Base-by-base conservation (phyloP, 1,140 invertebrate genomes). In the Drosophila melanica region DNA sequence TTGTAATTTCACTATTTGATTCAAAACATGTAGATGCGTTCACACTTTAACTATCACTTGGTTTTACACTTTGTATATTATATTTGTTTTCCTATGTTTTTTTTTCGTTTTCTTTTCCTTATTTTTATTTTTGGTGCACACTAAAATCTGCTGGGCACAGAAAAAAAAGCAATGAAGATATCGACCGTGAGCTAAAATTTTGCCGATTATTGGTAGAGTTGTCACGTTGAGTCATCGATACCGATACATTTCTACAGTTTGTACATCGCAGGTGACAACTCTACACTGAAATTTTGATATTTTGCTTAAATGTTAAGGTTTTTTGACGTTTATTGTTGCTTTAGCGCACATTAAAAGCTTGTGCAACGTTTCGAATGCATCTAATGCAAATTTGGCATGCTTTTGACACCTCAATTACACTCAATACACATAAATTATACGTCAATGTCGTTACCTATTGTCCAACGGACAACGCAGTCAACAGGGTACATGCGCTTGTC, bases 221-320 rank as follows among this genome's bases (percentile, higher is more conserved):
- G 84, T 30, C 76, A 23, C 60, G 16, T 11, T 18, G 6, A 0
- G n/a, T 20, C 9, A 55, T 54, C 3, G 48, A 45, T 35, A 35
- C 41, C 65, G 65, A 75, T 62, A 57, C 1, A 63, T 55, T 63
- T 10, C 0, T 44, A 27, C 42, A 18, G 30, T 53, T 73, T 54
- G 6, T 16, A 3, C 30, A 1, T 58, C 10, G 33, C 33, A 14
- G 42, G 30, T 77, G 76, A 60, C 84, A 87, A n/a, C 84, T 35
- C 84, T 87, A 44, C 4, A 48, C 9, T 6, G 9, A 35, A 76
- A 64, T 82, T 85, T 89, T 87, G 75, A 89, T 89, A 87, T 87
- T 87, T 87, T 67, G 16, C 79, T 57, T 59, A 47, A 86, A 82
- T 89, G 42, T 59, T 16, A 53, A 33, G 39, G 30, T 70, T 65